A percentile compares a stretch with the other conserved stretches of the same genome.
Evolutionary conservation across 1,140 invertebrate species (phyloP).

Genomic region (Lineus longissimus): DNA sequence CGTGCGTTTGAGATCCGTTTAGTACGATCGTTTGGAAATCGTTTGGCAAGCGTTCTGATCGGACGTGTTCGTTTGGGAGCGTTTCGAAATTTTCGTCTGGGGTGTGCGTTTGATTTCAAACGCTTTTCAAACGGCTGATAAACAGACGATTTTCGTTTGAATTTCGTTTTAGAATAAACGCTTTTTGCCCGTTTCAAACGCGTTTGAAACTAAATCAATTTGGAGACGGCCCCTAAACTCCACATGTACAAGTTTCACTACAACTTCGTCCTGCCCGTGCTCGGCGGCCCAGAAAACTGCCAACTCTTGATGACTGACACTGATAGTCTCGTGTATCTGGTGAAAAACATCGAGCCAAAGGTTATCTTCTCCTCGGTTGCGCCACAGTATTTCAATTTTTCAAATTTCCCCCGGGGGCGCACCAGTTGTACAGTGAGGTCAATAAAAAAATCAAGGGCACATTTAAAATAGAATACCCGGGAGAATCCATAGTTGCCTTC

Average conservation of each 20-base stretch:
- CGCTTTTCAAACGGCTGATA: no score
- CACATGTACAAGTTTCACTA: slow-evolving; percentile 6
- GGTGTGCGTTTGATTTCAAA: no score
- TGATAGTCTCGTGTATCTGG: not conserved
- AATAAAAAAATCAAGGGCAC: not conserved
- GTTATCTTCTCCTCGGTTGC: not conserved
- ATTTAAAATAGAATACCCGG: not conserved
- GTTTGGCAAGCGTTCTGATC: no score
- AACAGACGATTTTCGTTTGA: no score
- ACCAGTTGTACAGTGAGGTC: not conserved
- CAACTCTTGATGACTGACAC: not conserved
- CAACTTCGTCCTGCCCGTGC: not conserved
- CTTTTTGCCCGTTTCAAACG: no score
- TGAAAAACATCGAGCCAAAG: not conserved
- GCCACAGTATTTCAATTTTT: not conserved
- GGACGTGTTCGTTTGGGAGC: no score
- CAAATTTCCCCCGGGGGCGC: not conserved
- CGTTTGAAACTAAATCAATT: no score
- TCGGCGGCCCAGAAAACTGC: not conserved
- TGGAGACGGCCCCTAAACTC: no score
- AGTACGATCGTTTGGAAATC: no score
- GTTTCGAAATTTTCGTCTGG: no score
- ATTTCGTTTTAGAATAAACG: no score
- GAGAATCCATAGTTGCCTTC: not conserved
- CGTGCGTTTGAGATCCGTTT: no score